Conservation (phyloP, 64 coral and sea anemone species). For the Montipora foliosa region DNA sequence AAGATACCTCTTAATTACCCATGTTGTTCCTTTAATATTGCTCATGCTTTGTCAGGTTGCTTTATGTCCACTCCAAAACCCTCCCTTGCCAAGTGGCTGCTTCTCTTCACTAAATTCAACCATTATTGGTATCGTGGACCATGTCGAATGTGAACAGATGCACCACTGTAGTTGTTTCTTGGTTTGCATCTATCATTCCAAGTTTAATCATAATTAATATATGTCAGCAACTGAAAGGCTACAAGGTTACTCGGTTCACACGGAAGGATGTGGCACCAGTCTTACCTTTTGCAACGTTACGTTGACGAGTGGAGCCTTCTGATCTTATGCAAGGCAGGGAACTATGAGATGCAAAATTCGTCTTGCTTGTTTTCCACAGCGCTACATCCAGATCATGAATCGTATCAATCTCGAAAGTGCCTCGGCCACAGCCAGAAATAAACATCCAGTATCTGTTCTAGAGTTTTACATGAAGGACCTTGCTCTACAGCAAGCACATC, state of each 20-base stretch:
- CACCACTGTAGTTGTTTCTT: conserved; percentile 50
- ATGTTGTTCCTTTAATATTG: conserved; percentile 49
- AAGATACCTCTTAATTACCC: conserved; percentile 77
- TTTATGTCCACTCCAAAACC: conserved; percentile 49
- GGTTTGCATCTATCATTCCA: conserved; percentile 22
- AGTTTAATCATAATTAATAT: conserved; percentile 60
- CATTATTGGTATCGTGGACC: conserved; percentile 53
- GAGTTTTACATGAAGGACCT: not conserved
- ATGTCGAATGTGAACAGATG: conserved; percentile 67
- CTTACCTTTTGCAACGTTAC: too few relatives aligned
- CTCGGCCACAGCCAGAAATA: too few relatives aligned
- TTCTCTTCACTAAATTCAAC: conserved; percentile 55
- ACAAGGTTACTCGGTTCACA: too few relatives aligned
- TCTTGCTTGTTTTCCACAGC: too few relatives aligned
- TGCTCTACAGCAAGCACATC: conserved; percentile 59
- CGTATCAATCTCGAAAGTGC: too few relatives aligned
- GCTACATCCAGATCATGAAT: too few relatives aligned
- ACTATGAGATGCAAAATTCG: too few relatives aligned
- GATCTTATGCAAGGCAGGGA: too few relatives aligned
- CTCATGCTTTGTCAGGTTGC: conserved; percentile 47
- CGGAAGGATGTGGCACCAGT: too few relatives aligned
- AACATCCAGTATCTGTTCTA: not conserved
- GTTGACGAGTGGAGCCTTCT: too few relatives aligned
- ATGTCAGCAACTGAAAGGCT: conserved; percentile 68
- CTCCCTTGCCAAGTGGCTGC: conserved; percentile 49